phyloP scores from a whole-genome alignment of 2,888 invertebrate genomes.

The Metacarcinus magister region DNA sequence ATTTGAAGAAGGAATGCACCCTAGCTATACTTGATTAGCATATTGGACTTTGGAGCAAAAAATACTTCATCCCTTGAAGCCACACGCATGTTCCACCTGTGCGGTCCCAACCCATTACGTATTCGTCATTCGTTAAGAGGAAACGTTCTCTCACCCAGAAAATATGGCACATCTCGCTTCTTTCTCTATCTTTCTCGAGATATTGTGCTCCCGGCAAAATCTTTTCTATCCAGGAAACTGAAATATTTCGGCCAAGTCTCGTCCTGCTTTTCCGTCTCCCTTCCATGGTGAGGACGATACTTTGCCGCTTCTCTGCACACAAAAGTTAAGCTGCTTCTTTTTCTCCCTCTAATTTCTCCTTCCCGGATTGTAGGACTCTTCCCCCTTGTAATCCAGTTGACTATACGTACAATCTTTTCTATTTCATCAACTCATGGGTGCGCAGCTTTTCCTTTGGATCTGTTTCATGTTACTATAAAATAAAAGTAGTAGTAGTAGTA shows the following conservation, averaged over 20 bases:
- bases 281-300: slow-evolving; percentile 1
- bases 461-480: neutral
- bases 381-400: neutral
- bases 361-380: neutral
- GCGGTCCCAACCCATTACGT: neutral
- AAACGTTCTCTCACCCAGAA: neutral
- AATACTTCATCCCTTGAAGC: neutral
- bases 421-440: neutral
- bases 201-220: neutral
- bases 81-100: neutral
- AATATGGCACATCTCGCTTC: neutral
- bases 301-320: neutral
- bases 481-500: neutral
- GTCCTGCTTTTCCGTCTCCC: slow-evolving; percentile 10
- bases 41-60: neutral
- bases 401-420: neutral
- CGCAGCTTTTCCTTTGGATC: neutral
- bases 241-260: neutral
- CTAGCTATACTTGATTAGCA: neutral
- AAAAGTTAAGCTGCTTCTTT: neutral
- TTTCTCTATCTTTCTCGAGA: neutral
- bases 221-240: neutral
- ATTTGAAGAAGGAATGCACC: neutral
- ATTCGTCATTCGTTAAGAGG: slow-evolving; percentile 16
- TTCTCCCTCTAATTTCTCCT: neutral